phyloP scores from a whole-genome alignment of 2,888 invertebrate species.

The Liodrosophila aerea region DNA sequence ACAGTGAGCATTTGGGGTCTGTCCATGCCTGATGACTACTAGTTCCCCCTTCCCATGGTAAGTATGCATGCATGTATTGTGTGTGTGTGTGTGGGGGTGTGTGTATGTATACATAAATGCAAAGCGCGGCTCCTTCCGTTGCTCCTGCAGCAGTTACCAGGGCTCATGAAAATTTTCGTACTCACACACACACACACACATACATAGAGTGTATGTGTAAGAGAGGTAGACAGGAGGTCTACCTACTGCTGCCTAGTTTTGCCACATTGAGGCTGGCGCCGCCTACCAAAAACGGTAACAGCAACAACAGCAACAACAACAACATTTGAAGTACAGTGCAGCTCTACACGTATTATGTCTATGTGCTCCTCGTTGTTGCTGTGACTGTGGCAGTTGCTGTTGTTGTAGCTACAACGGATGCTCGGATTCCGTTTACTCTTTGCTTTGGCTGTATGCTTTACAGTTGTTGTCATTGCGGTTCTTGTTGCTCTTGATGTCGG shows the following conservation, averaged over 20 bases:
- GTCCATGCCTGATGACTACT: conserved; percentile 46
- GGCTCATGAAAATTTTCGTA: conserved; percentile 67
- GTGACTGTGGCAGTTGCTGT: conserved; percentile 27
- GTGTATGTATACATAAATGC: conserved; percentile 76
- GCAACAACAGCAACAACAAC: conserved; percentile 50
- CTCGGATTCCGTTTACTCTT: conserved; percentile 66
- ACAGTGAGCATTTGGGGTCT: conserved; percentile 15
- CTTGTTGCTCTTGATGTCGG: conserved; percentile 68
- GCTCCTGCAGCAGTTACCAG: conserved; percentile 48
- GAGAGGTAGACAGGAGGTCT: conserved; percentile 72
- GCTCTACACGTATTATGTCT: conserved; percentile 63
- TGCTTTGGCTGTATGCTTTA: conserved; percentile 59
- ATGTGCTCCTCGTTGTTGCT: conserved; percentile 27
- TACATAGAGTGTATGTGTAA: conserved; percentile 15
- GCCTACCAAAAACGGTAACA: conserved; percentile 49
- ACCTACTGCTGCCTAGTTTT: conserved; percentile 62
- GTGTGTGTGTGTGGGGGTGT: conserved; percentile 14
- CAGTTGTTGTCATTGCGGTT: conserved; percentile 74
- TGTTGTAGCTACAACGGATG: conserved; percentile 58
- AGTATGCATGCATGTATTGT: no score
- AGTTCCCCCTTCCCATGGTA: conserved; percentile 7
- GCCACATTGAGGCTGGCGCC: conserved; percentile 62
- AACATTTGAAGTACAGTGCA: conserved; percentile 65
- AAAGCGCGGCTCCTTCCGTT: conserved; percentile 70
- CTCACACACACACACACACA: conserved; percentile 31